These are phyloP conservation scores for Philypnodon macrostomus DNA, from an alignment of 2,797 vertebrate genomes.

Conservation along the genomic window DNA sequence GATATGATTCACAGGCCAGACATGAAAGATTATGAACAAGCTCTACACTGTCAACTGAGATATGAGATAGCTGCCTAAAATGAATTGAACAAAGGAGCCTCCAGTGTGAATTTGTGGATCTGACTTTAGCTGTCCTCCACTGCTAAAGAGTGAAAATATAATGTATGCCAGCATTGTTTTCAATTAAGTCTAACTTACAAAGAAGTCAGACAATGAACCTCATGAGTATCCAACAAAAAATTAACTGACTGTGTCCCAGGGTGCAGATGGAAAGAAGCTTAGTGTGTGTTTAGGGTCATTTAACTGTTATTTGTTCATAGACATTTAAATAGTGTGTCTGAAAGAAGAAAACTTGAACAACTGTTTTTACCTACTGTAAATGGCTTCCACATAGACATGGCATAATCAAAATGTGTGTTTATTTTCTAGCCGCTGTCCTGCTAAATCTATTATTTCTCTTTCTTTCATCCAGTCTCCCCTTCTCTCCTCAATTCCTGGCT, in stretches of 20 bases:
- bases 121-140: not conserved
- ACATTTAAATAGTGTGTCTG: too few relatives aligned
- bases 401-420: constrained; percentile 33
- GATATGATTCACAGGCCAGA: not conserved
- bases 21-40: constrained; percentile 1
- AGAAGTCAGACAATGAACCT: too few relatives aligned
- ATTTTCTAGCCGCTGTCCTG: constrained; percentile 31
- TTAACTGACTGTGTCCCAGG: too few relatives aligned
- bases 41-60: not conserved
- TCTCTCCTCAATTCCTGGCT: constrained; percentile 54
- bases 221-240: too few relatives aligned
- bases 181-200: too few relatives aligned
- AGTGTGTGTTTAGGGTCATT: too few relatives aligned
- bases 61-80: not conserved
- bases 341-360: too few relatives aligned
- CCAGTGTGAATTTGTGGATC: not conserved
- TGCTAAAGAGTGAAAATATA: not conserved
- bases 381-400: not conserved
- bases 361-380: too few relatives aligned
- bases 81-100: not conserved
- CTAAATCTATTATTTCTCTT: constrained; percentile 52
- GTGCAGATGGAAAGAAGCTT: too few relatives aligned
- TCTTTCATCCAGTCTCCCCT: constrained; percentile 40
- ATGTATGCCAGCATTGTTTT: too few relatives aligned
- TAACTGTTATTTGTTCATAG: too few relatives aligned